Conservation (phyloP, 2,113 vertebrate genomes). For the Nipponia nippon region DNA sequence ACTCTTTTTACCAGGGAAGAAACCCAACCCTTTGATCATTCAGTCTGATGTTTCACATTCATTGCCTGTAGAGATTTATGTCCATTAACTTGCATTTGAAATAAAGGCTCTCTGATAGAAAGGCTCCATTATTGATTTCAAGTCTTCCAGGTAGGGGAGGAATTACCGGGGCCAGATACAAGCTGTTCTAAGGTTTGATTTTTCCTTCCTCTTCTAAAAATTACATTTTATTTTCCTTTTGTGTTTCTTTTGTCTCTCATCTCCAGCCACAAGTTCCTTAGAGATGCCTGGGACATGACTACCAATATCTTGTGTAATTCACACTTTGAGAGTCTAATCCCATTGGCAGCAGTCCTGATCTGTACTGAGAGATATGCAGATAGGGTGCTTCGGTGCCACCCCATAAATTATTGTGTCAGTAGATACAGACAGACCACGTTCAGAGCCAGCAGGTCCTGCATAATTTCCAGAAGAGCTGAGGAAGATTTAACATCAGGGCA, state of each 20-base stretch:
- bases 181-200: background rate
- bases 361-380: background rate
- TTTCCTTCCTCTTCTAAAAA: background rate
- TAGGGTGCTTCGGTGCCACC: background rate
- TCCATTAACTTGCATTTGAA: slow-evolving; percentile 7
- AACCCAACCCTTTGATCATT: background rate
- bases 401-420: background rate
- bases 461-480: background rate
- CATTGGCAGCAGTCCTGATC: background rate
- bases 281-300: background rate
- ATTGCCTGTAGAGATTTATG: background rate
- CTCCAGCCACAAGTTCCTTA: background rate
- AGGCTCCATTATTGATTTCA: background rate
- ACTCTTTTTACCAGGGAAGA: background rate
- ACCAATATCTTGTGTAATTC: background rate
- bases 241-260: background rate
- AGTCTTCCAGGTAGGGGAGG: background rate
- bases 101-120: slow-evolving; percentile 1
- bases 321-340: background rate
- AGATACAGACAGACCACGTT: rapidly evolving
- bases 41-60: background rate
- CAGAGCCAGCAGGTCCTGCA: background rate
- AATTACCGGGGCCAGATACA: background rate
- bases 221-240: background rate
- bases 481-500: background rate